These are phyloP conservation scores for Zalophus californianus DNA, from an alignment of 2,797 vertebrate genomes.

Conservation along the genomic window DNA sequence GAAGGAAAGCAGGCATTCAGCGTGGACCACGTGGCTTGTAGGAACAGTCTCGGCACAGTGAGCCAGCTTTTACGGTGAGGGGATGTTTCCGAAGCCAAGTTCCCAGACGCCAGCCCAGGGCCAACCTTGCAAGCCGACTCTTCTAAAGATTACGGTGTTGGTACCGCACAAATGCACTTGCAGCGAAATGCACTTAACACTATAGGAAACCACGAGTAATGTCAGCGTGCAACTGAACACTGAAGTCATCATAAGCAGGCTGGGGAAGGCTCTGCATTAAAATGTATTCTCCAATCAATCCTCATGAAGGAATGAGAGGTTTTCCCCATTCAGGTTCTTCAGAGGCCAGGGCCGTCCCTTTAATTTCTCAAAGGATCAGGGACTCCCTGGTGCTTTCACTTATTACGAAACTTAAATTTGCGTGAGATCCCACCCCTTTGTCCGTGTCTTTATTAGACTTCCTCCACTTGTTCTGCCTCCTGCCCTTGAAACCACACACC, in stretches of 20 bases:
- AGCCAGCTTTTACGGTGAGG: neutral
- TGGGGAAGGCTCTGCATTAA: neutral
- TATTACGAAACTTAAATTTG: neutral
- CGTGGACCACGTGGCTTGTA: neutral
- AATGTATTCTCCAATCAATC: neutral
- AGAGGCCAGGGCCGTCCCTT: neutral
- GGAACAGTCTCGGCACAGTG: neutral
- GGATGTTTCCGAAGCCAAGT: neutral
- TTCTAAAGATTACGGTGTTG: neutral
- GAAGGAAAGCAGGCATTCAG: neutral
- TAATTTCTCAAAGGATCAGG: neutral
- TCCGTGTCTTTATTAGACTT: neutral
- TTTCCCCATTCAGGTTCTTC: neutral
- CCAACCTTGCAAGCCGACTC: neutral
- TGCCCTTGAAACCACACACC: neutral
- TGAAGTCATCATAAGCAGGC: neutral
- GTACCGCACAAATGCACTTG: neutral
- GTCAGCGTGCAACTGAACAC: neutral
- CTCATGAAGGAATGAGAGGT: neutral
- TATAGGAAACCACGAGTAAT: neutral
- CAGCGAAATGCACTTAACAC: neutral
- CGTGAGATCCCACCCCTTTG: neutral
- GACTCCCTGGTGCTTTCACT: neutral
- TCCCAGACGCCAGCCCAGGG: neutral
- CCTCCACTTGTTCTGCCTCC: neutral